A percentile compares a stretch with the other conserved stretches of the same genome.
Conservation (phyloP, 2,113 vertebrate species). For the Mustelus asterias region DNA sequence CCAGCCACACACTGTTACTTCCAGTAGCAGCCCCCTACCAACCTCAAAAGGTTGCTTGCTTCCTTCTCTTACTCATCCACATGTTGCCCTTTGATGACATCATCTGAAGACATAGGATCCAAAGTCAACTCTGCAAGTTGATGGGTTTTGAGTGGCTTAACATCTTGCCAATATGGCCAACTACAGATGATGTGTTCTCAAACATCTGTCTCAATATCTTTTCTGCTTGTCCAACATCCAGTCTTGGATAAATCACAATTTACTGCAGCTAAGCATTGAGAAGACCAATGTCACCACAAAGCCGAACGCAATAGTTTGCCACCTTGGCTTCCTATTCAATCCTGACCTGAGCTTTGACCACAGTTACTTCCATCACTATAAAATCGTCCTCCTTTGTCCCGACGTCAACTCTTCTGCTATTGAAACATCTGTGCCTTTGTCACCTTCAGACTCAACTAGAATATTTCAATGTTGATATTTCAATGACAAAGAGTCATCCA, state of each 20-base stretch:
- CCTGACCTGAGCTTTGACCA: neutral
- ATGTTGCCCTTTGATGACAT: neutral
- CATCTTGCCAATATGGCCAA: too few species aligned
- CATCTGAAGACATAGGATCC: neutral
- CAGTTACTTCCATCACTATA: neutral
- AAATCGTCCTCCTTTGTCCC: neutral
- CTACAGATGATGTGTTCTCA: too few species aligned
- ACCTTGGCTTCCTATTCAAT: neutral
- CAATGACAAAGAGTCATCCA: too few species aligned
- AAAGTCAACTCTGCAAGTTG: too few species aligned
- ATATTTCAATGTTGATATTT: neutral
- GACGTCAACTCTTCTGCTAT: neutral
- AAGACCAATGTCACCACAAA: neutral
- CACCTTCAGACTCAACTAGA: neutral
- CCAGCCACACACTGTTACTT: neutral
- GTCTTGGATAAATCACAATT: neutral
- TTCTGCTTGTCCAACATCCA: neutral
- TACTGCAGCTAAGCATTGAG: neutral
- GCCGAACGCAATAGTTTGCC: neutral
- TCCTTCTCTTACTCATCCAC: too few species aligned
- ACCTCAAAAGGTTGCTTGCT: too few species aligned
- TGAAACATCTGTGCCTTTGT: neutral
- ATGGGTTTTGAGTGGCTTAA: too few species aligned
- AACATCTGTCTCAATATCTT: neutral
- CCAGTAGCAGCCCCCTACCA: neutral